Evolutionary conservation across 2,888 invertebrate species (phyloP).

Genomic region (Xanthorhoe designata): DNA sequence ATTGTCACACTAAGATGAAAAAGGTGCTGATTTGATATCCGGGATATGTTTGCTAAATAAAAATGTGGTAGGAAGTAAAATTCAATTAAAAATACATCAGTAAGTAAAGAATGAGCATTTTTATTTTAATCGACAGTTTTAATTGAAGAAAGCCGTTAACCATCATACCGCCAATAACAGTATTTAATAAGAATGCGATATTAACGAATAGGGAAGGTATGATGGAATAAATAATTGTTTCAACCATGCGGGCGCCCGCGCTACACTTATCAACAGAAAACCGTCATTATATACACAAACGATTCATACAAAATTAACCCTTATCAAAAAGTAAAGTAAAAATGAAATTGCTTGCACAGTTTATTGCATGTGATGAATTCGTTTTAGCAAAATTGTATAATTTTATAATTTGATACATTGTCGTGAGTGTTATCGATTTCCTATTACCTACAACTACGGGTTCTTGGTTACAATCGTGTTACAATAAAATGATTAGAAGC

Average conservation of each 20-base stretch:
- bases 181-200: conserved; percentile 78
- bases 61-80: too few relatives aligned
- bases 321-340: conserved; percentile 41
- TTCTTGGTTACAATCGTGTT: conserved; percentile 20
- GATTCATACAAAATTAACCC: conserved; percentile 49
- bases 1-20: background rate
- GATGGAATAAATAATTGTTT: conserved; percentile 68
- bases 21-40: background rate
- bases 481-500: background rate
- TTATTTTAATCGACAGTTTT: background rate
- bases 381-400: conserved; percentile 49
- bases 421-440: conserved; percentile 63
- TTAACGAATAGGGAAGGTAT: conserved; percentile 79
- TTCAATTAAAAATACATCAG: too few relatives aligned
- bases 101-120: background rate
- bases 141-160: conserved; percentile 74
- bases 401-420: conserved; percentile 68
- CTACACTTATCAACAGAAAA: conserved; percentile 50
- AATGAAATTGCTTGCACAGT: conserved; percentile 17
- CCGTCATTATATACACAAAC: conserved; percentile 40
- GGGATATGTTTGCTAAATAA: background rate
- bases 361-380: conserved; percentile 25
- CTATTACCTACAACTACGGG: conserved; percentile 37
- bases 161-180: conserved; percentile 72
- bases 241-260: conserved; percentile 79